Base-by-base conservation (phyloP, 2,797 vertebrate genomes). In the Myotis pilosus region DNA sequence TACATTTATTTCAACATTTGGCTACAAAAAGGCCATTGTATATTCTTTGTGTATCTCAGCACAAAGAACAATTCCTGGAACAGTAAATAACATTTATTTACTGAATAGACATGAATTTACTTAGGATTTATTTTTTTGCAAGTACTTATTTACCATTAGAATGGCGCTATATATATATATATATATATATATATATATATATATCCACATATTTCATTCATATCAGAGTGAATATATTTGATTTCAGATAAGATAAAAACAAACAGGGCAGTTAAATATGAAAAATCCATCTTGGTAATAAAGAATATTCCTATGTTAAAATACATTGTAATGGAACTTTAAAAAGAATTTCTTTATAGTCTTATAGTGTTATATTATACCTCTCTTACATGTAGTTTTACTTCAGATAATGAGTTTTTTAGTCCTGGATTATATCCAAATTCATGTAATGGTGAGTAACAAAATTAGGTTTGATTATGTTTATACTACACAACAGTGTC, bases 381-480 rank as follows among this genome's bases (percentile, higher is more conserved):
- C 25, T 87, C 93, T 91, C 20, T 87, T 64, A 17, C 60, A 80
- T 83, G 74, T 44, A 88, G 88, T 81, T 92, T 28, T 88, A 95
- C 74, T 88, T 95, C 38, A 78, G 64, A 95, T 89, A 74, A 81
- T 85, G 41, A 47, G 36, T 49, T 86, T 93, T 93, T 95, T 78
- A 86, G 55, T 82, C 10, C 23, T 96, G 69, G 62, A 47, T 90
- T 95, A 72, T 60, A 88, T 96, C 53, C 93, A 95, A 92, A 92
- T 95, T 93, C 80, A 86, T 92, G 36, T 89, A 96, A 88, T 90
- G 92, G 92, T 91, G 51, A 95, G 88, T 95, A 92, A 95, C 36
- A 94, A 95, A 95, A 92, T 90, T 83, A 92, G 72, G 66, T 93
- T 93, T 95, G 82, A 92, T 94, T 97, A 79, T 95, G 82, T 97